Conservation (phyloP, 2,797 vertebrate genomes). For the Clarias platycephalus region DNA sequence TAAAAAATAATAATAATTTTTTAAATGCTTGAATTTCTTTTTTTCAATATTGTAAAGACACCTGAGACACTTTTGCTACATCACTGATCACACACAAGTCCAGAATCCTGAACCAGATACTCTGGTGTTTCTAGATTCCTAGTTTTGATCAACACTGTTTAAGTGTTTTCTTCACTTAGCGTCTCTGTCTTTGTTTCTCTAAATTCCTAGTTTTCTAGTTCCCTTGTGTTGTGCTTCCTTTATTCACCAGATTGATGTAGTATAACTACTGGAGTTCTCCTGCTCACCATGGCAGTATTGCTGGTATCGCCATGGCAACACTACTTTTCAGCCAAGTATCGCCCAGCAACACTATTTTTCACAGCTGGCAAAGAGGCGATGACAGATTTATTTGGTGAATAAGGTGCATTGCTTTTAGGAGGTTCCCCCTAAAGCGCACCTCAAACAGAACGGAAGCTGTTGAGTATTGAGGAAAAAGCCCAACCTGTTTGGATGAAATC, state of each 20-base stretch:
- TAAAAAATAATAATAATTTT: too few species aligned
- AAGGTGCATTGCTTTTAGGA: not conserved
- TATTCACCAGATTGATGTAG: slow-evolving; percentile 4
- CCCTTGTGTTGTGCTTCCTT: not conserved
- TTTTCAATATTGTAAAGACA: not conserved
- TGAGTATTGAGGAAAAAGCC: not conserved
- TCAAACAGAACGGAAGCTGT: not conserved
- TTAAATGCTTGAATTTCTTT: not conserved
- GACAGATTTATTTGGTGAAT: not conserved
- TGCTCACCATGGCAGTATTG: not conserved
- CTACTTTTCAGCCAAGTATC: slow-evolving; percentile 20
- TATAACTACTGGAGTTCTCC: not conserved
- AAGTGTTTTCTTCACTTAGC: not conserved
- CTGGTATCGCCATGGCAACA: slow-evolving; percentile 20
- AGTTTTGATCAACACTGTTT: not conserved
- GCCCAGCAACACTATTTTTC: slow-evolving; percentile 12
- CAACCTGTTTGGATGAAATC: too few species aligned
- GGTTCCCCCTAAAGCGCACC: too few species aligned
- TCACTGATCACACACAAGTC: not conserved
- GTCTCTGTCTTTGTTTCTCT: not conserved
- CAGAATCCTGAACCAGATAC: not conserved
- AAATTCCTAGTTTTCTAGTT: not conserved
- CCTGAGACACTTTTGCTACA: not conserved
- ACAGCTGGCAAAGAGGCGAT: slow-evolving; percentile 8
- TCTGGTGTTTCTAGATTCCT: not conserved